A percentile compares a stretch with the other conserved stretches of the same genome.
Conservation (phyloP, 2,797 vertebrate species). For the Macroramphosus scolopax region DNA sequence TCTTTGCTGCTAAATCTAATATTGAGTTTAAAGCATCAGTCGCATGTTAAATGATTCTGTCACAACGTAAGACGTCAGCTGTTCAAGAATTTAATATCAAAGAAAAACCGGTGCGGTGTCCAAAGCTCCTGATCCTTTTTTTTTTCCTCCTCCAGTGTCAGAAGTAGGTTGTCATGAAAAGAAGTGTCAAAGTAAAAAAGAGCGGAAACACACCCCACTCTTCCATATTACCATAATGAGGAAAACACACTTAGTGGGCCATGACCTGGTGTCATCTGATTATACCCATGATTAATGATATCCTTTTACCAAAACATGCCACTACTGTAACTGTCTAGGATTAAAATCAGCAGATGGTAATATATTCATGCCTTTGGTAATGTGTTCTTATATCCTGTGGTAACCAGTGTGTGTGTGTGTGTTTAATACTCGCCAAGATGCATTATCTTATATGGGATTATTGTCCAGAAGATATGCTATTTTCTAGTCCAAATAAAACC, state of each 20-base stretch:
- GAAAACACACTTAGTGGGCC: constrained; percentile 97
- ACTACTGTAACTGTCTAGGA: constrained; percentile 80
- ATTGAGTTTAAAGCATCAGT: no score
- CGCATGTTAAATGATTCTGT: no score
- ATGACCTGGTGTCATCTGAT: constrained; percentile 98
- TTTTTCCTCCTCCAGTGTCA: constrained; percentile 57
- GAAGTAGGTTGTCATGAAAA: constrained; percentile 77
- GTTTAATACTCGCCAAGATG: constrained; percentile 19
- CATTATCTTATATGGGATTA: constrained; percentile 23
- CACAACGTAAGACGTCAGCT: constrained; percentile 26
- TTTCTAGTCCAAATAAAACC: constrained; percentile 10
- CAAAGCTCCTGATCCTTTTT: constrained; percentile 46
- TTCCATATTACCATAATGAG: constrained; percentile 98
- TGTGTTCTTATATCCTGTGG: constrained; percentile 36
- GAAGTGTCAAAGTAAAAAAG: constrained; percentile 70
- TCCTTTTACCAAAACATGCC: constrained; percentile 85
- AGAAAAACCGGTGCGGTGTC: constrained; percentile 52
- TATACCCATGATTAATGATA: constrained; percentile 99
- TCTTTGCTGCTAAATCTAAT: no score
- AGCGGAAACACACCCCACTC: constrained; percentile 76
- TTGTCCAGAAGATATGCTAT: constrained; percentile 9
- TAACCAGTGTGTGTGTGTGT: constrained; percentile 28
- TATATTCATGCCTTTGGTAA: constrained; percentile 65
- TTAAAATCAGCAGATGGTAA: constrained; percentile 73
- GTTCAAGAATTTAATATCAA: no score